These are phyloP conservation scores for Mactromeris polynyma DNA, from an alignment of 2,888 invertebrate genomes.

Conservation along the genomic window DNA sequence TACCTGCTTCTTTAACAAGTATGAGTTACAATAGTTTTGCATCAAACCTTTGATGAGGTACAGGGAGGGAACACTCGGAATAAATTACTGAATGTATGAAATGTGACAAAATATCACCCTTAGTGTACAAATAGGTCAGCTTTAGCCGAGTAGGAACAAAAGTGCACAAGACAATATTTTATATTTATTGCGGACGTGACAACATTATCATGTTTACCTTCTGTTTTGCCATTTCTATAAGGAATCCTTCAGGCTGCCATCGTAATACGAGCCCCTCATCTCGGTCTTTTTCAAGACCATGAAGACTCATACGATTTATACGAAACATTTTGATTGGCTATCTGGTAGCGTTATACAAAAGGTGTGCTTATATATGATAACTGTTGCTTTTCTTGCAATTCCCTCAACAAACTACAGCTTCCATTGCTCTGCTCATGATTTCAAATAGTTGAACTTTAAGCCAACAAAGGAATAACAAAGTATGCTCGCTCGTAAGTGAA, in stretches of 20 bases:
- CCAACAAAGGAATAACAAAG: background rate
- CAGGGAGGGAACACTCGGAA: too few relatives aligned
- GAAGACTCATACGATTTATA: slow-evolving; percentile 79
- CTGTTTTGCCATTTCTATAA: slow-evolving; percentile 79
- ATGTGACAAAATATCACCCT: too few relatives aligned
- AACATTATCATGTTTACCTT: too few relatives aligned
- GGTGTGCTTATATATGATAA: background rate
- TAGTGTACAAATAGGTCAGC: too few relatives aligned
- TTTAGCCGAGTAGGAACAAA: too few relatives aligned
- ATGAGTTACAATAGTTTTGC: too few relatives aligned
- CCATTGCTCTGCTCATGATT: background rate
- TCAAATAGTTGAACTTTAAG: background rate
- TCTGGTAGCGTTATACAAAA: background rate
- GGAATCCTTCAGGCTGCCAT: slow-evolving; percentile 83
- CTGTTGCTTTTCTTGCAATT: background rate
- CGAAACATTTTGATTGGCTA: slow-evolving; percentile 74
- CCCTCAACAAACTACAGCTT: background rate
- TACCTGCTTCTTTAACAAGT: too few relatives aligned
- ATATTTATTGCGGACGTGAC: too few relatives aligned
- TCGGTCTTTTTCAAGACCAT: slow-evolving; percentile 67
- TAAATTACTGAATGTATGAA: too few relatives aligned
- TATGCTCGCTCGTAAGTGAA: background rate
- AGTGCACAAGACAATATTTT: too few relatives aligned
- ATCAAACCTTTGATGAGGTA: too few relatives aligned
- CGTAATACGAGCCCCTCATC: slow-evolving; percentile 80